phyloP scores from a whole-genome alignment of 2,797 vertebrate species.

The Xenopus petersii region DNA sequence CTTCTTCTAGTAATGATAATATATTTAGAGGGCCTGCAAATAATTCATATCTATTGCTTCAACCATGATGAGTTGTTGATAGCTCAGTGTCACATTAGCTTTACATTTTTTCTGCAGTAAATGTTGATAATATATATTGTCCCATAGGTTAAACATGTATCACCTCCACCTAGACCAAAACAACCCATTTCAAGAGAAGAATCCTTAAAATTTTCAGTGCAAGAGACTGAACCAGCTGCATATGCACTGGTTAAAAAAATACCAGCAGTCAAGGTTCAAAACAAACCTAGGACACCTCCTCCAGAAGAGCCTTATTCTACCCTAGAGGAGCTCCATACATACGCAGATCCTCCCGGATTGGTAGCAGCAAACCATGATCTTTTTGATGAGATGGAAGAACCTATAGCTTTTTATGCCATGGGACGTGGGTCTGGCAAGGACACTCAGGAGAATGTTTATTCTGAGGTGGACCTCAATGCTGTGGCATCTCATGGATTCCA shows the following conservation, averaged over 20 bases:
- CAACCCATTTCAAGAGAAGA: no score
- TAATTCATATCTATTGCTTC: no score
- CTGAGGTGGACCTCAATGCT: slow-evolving; percentile 48
- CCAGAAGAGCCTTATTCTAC: slow-evolving; percentile 60
- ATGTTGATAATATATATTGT: not conserved
- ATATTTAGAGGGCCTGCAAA: no score
- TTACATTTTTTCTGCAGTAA: no score
- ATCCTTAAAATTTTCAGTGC: not conserved
- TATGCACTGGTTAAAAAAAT: slow-evolving; percentile 45
- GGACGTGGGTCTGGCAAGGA: slow-evolving; percentile 49
- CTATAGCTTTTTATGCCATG: slow-evolving; percentile 70
- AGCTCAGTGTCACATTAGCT: no score
- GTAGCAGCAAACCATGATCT: not conserved
- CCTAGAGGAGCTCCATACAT: slow-evolving; percentile 59
- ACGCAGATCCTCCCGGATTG: slow-evolving; percentile 49
- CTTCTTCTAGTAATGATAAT: no score
- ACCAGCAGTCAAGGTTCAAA: not conserved
- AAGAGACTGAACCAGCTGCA: not conserved
- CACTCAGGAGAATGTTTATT: slow-evolving; percentile 55
- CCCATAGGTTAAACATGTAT: slow-evolving; percentile 1
- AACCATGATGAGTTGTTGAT: no score
- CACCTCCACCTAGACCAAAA: not conserved
- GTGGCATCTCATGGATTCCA: rapidly evolving
- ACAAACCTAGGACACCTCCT: not conserved
- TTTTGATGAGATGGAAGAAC: slow-evolving; percentile 1